Evolutionary conservation across 2,888 invertebrate species (phyloP).

Genomic region (Platycheirus rosarum): DNA sequence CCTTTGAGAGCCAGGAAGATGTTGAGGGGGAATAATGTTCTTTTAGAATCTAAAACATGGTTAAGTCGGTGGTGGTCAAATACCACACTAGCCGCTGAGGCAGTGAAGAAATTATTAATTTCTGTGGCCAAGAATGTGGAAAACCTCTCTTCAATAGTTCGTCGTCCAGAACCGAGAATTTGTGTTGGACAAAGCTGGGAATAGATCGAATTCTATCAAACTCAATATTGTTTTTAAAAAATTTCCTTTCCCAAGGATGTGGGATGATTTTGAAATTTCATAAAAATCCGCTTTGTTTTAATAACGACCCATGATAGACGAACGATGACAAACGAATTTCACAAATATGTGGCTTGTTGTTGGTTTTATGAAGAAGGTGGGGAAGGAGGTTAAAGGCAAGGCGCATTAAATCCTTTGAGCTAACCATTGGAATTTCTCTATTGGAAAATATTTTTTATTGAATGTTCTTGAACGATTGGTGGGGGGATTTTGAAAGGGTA

Average conservation of each 20-base stretch:
- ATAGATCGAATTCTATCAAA: slow-evolving; percentile 33
- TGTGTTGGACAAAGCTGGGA: slow-evolving; percentile 1
- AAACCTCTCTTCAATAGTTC: slow-evolving; percentile 49
- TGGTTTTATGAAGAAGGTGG: background rate
- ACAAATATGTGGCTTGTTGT: slow-evolving; percentile 35
- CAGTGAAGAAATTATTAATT: slow-evolving; percentile 53
- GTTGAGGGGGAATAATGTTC: slow-evolving; percentile 19
- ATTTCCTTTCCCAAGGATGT: slow-evolving; percentile 51
- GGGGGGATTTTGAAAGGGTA: slow-evolving; percentile 1
- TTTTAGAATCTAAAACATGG: slow-evolving; percentile 38
- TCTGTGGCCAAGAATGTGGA: slow-evolving; percentile 40
- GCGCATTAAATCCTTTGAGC: slow-evolving; percentile 58
- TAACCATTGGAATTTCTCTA: slow-evolving; percentile 67
- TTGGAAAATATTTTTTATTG: slow-evolving; percentile 72
- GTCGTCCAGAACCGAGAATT: too few species aligned
- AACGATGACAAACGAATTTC: slow-evolving; percentile 35
- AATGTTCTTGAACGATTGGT: slow-evolving; percentile 29
- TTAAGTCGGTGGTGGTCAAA: slow-evolving; percentile 53
- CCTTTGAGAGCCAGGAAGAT: slow-evolving; percentile 11
- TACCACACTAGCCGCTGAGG: slow-evolving; percentile 39
- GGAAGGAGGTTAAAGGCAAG: background rate
- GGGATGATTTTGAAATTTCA: slow-evolving; percentile 67
- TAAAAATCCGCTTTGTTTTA: slow-evolving; percentile 56
- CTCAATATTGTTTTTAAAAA: slow-evolving; percentile 46
- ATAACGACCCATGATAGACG: background rate